Evolutionary conservation across 2,797 vertebrate genomes (phyloP), one percentile per base, ranked within the genome.

Genomic region (Sebastes matsubarae): DNA sequence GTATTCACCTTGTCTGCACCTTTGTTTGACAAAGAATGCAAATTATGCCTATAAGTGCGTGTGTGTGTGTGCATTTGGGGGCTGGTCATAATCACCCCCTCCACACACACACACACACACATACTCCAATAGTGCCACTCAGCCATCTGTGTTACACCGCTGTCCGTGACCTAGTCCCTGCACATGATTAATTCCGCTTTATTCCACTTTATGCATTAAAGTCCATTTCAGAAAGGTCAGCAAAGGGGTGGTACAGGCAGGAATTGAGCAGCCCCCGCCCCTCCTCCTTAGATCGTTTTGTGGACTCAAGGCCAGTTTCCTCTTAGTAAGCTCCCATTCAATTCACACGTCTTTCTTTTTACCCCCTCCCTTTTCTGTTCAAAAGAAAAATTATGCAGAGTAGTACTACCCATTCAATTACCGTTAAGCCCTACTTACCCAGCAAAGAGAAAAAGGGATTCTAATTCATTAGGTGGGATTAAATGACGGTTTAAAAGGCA

Each of bases 141-240:
- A 85, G 80, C 80, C 81, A 72, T 87, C 82, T 83, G 80, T 84
- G 88, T 87, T 86, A 82, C 83, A 83, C 86, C 82, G 74, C 84
- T 83, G 90, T 87, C 90, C 90, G 13, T 93, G 92, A 93, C 92
- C 90, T 67, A 36, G 87, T 89, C 88, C 89, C 89, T 83, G 61
- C 89, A 87, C 85, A 89, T 92, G 92, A 94, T 95, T 94, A 90
- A 93, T 92, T 93, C 88, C 3, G 74, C 84, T 92, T 92, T 90
- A 93, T 90, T 92, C 89, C 87, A 92, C 88, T 92, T 92, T 87
- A 92, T 92, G 90, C 90, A 92, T 94, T 92, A 89, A 93, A 92
- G 86, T 92, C 87, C 83, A 92, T 89, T 90, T 92, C 83, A 86
- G 73, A 93, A 93, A 94, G 91, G 92, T 94, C 92, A 94, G 85